Conservation (phyloP, 2,113 vertebrate genomes). For the Hystrix brachyura region DNA sequence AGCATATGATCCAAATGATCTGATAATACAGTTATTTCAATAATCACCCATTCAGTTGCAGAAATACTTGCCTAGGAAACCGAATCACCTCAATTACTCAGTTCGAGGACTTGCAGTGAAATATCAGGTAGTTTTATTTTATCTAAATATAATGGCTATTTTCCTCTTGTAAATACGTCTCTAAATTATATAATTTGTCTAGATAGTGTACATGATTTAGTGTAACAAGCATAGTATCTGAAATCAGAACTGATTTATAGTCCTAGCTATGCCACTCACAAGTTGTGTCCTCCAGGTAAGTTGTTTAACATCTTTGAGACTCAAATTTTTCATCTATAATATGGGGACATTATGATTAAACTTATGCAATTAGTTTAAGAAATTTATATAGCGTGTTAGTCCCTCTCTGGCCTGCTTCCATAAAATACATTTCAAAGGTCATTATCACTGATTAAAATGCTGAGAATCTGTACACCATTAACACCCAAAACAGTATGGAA, state of each 20-base stretch:
- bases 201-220: slow-evolving; percentile 31
- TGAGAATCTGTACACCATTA: not conserved
- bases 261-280: not conserved
- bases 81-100: slow-evolving; percentile 62
- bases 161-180: slow-evolving; percentile 48
- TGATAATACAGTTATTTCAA: not conserved
- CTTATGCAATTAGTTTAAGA: not conserved
- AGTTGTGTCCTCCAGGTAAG: not conserved
- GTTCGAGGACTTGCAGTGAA: slow-evolving; percentile 57
- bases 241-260: slow-evolving; percentile 58
- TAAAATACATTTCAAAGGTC: slow-evolving; percentile 54
- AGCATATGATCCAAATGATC: slow-evolving; percentile 28
- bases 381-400: slow-evolving; percentile 16
- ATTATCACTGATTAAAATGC: slow-evolving; percentile 41
- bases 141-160: slow-evolving; percentile 63
- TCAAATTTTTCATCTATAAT: slow-evolving; percentile 47
- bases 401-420: slow-evolving; percentile 4
- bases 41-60: slow-evolving; percentile 66
- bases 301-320: slow-evolving; percentile 19
- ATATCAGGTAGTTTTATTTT: slow-evolving; percentile 56
- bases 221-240: not conserved
- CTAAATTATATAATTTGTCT: slow-evolving; percentile 61
- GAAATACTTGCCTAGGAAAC: slow-evolving; percentile 59
- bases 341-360: slow-evolving; percentile 10
- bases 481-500: slow-evolving; percentile 3